These are phyloP conservation scores for Orthosia incerta DNA, from an alignment of 2,888 invertebrate species.

Conservation along the genomic window DNA sequence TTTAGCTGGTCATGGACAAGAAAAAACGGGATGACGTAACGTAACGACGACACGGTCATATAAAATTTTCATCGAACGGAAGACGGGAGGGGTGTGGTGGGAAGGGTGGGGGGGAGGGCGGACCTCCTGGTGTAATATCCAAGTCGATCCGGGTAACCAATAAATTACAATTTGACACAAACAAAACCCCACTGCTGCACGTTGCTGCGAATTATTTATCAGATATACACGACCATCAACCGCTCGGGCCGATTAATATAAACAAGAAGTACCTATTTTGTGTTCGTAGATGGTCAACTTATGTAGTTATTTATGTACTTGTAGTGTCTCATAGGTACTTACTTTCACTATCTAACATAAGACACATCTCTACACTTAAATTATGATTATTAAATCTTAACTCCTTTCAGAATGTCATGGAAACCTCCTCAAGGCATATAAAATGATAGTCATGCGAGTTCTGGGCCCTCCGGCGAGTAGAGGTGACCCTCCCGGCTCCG, in stretches of 20 bases:
- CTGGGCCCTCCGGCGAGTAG: constrained; percentile 56
- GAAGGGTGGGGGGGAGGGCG: constrained; percentile 57
- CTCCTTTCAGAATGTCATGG: background rate
- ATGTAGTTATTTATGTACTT: background rate
- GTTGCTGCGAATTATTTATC: constrained; percentile 87
- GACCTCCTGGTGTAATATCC: constrained; percentile 86
- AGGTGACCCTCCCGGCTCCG: constrained; percentile 80
- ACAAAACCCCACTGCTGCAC: constrained; percentile 87
- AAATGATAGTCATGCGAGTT: constrained; percentile 74
- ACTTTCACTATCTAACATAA: background rate
- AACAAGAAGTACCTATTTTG: constrained; percentile 17
- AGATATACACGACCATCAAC: constrained; percentile 72
- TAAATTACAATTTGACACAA: constrained; percentile 90
- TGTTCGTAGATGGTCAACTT: background rate
- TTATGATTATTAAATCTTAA: background rate
- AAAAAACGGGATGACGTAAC: constrained; percentile 89
- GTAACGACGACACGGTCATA: constrained; percentile 86
- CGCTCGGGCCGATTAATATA: constrained; percentile 39
- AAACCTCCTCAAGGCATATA: constrained; percentile 58
- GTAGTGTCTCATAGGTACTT: background rate
- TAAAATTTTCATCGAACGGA: constrained; percentile 88
- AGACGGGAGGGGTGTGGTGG: constrained; percentile 67
- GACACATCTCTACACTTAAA: background rate
- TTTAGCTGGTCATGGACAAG: constrained; percentile 87
- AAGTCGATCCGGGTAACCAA: constrained; percentile 87